These are phyloP conservation scores for Vulpes lagopus DNA, from an alignment of 2,113 vertebrate species.

Conservation along the genomic window DNA sequence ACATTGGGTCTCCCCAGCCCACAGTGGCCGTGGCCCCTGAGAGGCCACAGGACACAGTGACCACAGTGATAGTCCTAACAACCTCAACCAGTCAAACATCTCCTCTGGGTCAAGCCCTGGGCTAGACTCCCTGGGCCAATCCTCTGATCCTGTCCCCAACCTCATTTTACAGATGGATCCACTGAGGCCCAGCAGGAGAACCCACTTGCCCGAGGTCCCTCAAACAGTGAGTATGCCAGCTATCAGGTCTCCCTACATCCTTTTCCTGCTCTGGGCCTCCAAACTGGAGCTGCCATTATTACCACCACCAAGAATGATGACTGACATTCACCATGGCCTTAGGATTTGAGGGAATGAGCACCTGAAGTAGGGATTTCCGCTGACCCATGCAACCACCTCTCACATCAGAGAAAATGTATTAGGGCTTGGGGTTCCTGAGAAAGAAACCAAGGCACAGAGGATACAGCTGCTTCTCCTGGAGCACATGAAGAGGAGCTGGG, in stretches of 20 bases:
- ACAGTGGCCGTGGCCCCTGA: background rate
- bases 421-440: background rate
- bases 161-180: background rate
- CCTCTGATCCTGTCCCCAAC: background rate
- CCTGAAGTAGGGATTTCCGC: accelerated
- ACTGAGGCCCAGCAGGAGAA: background rate
- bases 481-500: accelerated
- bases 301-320: no score
- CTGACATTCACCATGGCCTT: background rate
- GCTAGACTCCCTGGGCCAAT: background rate
- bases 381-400: background rate
- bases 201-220: background rate
- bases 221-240: background rate
- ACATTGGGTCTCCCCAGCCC: accelerated
- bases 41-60: background rate
- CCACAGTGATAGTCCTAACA: background rate
- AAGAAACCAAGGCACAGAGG: background rate
- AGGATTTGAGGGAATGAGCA: accelerated
- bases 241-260: background rate
- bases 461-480: background rate
- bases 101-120: background rate
- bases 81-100: background rate
- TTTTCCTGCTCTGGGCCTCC: background rate
- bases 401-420: background rate
- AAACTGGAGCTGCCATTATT: background rate